phyloP scores from a whole-genome alignment of 2,113 vertebrate species.

The Cheirogaleus medius region DNA sequence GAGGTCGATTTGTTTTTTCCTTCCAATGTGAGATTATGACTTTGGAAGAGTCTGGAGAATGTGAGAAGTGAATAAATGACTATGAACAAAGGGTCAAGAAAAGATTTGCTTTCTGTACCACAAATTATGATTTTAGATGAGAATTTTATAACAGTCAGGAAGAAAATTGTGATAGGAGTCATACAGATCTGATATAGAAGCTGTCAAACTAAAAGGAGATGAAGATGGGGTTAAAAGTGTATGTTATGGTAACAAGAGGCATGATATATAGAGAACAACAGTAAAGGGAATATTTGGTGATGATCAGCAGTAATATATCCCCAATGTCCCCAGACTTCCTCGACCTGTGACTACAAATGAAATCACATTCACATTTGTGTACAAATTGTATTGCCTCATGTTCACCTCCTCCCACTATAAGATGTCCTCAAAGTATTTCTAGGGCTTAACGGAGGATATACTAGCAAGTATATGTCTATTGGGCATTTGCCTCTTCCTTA shows the following conservation, averaged over 20 bases:
- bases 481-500: not conserved
- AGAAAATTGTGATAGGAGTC: not conserved
- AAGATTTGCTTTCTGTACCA: not conserved
- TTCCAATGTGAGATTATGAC: slow-evolving; percentile 20
- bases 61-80: not conserved
- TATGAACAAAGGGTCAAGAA: not conserved
- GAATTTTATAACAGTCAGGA: not conserved
- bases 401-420: not conserved
- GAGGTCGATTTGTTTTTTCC: not conserved
- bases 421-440: not conserved
- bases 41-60: not conserved
- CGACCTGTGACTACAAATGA: not conserved
- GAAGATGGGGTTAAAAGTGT: not conserved
- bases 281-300: not conserved
- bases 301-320: not conserved
- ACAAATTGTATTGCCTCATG: not conserved
- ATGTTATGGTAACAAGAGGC: not conserved
- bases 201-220: not conserved
- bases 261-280: not conserved
- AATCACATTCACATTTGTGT: not conserved
- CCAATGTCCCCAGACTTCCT: not conserved
- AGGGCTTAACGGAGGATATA: not conserved
- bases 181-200: not conserved
- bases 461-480: not conserved
- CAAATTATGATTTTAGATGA: not conserved